These are phyloP conservation scores for Myrmecophaga tridactyla DNA, from an alignment of 2,113 vertebrate species.

Conservation along the genomic window DNA sequence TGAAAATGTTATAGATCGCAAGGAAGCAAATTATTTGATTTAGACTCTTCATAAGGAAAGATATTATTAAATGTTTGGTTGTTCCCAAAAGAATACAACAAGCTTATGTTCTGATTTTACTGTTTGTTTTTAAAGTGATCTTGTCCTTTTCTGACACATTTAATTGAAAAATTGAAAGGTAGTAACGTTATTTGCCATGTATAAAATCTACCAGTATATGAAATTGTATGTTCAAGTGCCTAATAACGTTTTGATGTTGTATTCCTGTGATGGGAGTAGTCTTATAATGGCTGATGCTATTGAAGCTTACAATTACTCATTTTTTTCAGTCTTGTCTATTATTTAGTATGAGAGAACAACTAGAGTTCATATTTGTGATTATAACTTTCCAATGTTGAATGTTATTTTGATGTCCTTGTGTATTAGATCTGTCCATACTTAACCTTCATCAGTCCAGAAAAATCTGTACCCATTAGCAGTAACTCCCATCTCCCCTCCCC, in stretches of 20 bases:
- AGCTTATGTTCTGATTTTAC: not conserved
- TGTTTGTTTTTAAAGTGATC: not conserved
- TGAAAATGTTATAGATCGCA: not conserved
- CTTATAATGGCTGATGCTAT: not conserved
- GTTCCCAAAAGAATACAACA: not conserved
- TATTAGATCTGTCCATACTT: not conserved
- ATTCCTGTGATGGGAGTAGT: not conserved
- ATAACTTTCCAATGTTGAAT: not conserved
- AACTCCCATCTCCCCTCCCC: not conserved
- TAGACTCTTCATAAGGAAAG: not conserved
- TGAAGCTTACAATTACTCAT: not conserved
- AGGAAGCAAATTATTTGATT: not conserved
- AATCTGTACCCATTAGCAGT: not conserved
- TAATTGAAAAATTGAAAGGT: not conserved
- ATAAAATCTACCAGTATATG: not conserved
- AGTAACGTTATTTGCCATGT: not conserved
- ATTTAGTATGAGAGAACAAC: not conserved
- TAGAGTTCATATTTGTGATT: not conserved
- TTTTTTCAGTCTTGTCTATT: not conserved
- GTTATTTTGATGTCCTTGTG: not conserved
- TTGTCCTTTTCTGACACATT: not conserved
- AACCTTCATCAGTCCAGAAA: not conserved
- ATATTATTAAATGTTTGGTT: not conserved
- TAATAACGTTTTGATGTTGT: not conserved
- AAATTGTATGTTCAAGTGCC: not conserved